Base-by-base conservation (phyloP, 2,888 invertebrate species). In the Drosophila helvetica region DNA sequence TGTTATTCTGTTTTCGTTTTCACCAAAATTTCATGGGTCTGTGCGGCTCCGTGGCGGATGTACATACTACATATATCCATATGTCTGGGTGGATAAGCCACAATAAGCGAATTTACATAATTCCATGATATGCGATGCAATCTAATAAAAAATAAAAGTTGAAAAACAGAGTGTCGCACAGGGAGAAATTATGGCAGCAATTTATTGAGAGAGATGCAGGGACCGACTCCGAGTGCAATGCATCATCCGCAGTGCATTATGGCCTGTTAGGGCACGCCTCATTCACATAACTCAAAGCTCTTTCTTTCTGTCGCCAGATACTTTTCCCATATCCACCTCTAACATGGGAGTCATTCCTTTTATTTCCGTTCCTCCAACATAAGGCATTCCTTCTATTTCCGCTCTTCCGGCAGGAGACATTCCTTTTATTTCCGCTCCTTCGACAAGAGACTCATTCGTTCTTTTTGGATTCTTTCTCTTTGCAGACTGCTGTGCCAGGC, bases 401-500 rank as follows among this genome's bases (percentile, higher is more conserved):
- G 38, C 7, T 38, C 18, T n/a, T 17, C 18, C 15, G 17, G n/a
- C 38, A n/a, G 7, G 15, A 15, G 38, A 38, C 38, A 15, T 38
- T 38, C 38, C 38, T n/a, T 7, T n/a, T 38, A 38, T 38, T 38
- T 38, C 38, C 38, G 38, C 15, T 38, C n/a, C 19, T 22, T 25
- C 15, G 15, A 18, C 38, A 2, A 6, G 38, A 38, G 38, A n/a
- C 38, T 48, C n/a, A 38, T 7, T 38, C 38, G 15, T n/a, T 15
- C 15, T n/a, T 38, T 38, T 38, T n/a, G 15, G 15, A 7, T 38
- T 38, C 43, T 18, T 38, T 51, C 8, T 33, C 19, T 19, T 94
- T 94, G 7, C 93, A 97, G 97, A 82, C 95, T 95, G 88, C 93
- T 98, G 60, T 95, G 95, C 92, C 94, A 95, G 78, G 95, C 95